Conservation (phyloP, 2,113 vertebrate species). For the Oostethus manadensis region DNA sequence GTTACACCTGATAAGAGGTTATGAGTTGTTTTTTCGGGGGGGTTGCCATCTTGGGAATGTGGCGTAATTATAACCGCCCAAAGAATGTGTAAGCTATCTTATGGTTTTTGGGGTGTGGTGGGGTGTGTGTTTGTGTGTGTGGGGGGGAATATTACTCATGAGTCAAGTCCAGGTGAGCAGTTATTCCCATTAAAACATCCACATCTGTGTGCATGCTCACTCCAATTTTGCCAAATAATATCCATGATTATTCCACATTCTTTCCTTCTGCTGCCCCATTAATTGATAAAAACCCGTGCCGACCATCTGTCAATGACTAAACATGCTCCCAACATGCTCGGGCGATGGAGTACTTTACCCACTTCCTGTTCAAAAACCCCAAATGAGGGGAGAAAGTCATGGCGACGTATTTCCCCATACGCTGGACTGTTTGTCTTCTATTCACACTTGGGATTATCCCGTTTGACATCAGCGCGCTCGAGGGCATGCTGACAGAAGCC, state of each 20-base stretch:
- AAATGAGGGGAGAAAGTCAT: constrained; percentile 49
- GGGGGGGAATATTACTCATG: too few relatives aligned
- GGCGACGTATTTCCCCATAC: constrained; percentile 41
- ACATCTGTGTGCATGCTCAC: too few relatives aligned
- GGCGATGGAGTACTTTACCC: constrained; percentile 53
- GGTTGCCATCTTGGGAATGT: constrained; percentile 49
- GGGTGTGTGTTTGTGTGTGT: too few relatives aligned
- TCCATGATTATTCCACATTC: constrained; percentile 58
- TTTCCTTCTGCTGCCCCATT: constrained; percentile 33
- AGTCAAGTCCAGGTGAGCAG: too few relatives aligned
- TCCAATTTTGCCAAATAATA: constrained; percentile 61
- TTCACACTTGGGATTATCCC: constrained; percentile 32
- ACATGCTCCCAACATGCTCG: constrained; percentile 56
- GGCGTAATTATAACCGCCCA: constrained; percentile 68
- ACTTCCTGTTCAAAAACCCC: constrained; percentile 66
- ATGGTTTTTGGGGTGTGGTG: constrained; percentile 37
- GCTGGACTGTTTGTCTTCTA: constrained; percentile 34
- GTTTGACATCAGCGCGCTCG: constrained; percentile 29
- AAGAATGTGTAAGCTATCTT: constrained; percentile 71
- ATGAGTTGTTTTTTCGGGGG: constrained; percentile 55
- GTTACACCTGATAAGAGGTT: constrained; percentile 78
- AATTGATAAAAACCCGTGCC: constrained; percentile 63
- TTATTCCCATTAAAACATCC: too few relatives aligned
- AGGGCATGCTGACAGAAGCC: constrained; percentile 20
- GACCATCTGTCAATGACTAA: constrained; percentile 70